Conservation (phyloP, 2,113 vertebrate genomes). For the Steatornis caripensis region DNA sequence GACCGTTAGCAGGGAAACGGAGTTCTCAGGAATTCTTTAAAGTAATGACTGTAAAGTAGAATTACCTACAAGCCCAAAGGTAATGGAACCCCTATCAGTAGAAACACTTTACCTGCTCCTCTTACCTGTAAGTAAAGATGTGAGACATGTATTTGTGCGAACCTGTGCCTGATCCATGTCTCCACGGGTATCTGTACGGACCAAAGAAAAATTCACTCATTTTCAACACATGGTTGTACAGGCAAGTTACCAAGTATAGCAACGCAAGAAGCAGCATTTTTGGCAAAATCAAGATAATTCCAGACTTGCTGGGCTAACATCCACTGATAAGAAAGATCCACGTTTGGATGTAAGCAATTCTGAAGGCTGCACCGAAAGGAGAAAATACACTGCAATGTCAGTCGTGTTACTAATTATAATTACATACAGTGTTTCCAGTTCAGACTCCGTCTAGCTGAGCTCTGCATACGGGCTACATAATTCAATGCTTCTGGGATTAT, state of each 20-base stretch:
- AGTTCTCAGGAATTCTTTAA: background rate
- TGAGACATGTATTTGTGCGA: background rate
- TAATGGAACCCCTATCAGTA: background rate
- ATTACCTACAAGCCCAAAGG: background rate
- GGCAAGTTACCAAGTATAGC: background rate
- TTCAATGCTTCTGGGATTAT: background rate
- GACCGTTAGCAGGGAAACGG: background rate
- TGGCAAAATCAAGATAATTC: background rate
- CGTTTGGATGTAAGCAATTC: background rate
- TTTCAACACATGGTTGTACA: background rate
- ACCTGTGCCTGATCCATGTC: background rate
- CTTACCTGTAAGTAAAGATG: conserved; percentile 19
- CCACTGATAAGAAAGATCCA: background rate
- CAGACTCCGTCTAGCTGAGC: background rate
- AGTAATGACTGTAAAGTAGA: background rate
- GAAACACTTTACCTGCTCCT: background rate
- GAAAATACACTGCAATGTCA: background rate
- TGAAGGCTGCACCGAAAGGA: background rate
- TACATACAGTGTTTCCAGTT: background rate
- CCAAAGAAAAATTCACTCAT: background rate
- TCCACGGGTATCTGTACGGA: background rate
- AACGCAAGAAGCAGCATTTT: background rate
- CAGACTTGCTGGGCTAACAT: background rate
- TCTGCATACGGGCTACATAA: background rate
- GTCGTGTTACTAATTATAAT: background rate